Evolutionary conservation across 2,888 invertebrate species (phyloP), one percentile per base, ranked within the genome.

Genomic region (Nomada goodeniana): DNA sequence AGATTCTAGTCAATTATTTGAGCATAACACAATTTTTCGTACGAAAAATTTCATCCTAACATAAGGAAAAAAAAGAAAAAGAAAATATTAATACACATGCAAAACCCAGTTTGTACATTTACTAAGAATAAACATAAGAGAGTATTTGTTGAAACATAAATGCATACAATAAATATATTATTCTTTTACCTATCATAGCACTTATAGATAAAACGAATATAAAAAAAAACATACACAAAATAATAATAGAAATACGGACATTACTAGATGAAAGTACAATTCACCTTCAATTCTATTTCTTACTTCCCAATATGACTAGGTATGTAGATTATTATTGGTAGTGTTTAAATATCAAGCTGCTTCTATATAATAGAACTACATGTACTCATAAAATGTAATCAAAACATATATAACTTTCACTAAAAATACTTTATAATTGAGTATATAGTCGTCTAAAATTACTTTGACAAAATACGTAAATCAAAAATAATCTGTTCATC

Each of bases 281-380:
- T 67, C 70, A 79, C 69, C 63, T 18, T 74, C 47, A 68, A 76
- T 42, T 72, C 63, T 79, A 72, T 60, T 74, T 75, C 80, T 78
- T 82, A 82, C 68, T 79, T 70, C 63, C 61, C 71, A 61, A 81
- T 85, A 85, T 86, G 86, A 86, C 86, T 86, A 86, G 86, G 85
- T 82, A 67, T 83, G 82, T 50, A 80, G 76, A 80, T 84, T 84
- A 82, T 73, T 79, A 74, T 69, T 68, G 71, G 68, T 80, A 71
- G 72, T 71, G 55, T 82, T 57, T 83, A 82, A 82, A 84, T 83
- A 77, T 42, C 42, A 71, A 77, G 80, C 74, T 80, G 72, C 63
- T 69, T 74, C 72, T n/a, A 23, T 74, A 36, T 42, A 55, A 75
- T 71, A 82, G 44, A 73, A 74, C 60, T 83, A 72, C 50, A 42